Conservation (phyloP, 1,140 invertebrate species). For the Sycophaga agraensis region DNA sequence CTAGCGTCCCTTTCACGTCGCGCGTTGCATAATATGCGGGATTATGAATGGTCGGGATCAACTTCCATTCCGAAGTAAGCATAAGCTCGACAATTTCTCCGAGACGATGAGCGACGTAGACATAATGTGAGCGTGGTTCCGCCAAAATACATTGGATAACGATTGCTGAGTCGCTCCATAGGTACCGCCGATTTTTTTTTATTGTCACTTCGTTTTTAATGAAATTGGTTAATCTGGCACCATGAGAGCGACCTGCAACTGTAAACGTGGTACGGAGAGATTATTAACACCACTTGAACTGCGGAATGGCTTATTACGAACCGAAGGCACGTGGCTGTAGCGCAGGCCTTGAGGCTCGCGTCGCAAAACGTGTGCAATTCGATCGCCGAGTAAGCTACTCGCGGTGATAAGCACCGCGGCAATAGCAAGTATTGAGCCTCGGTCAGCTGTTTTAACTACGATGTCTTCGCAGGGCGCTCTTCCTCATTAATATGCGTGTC, state of each 20-base stretch:
- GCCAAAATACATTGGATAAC: constrained; percentile 39
- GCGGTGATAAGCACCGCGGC: no score
- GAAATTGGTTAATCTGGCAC: not conserved
- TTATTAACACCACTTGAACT: not conserved
- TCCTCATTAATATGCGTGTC: no score
- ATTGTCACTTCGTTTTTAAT: not conserved
- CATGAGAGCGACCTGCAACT: constrained; percentile 12
- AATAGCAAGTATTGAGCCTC: no score
- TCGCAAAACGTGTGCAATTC: constrained; percentile 46
- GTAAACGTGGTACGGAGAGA: not conserved
- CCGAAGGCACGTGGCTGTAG: constrained; percentile 7
- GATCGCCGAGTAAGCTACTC: no score
- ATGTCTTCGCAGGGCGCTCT: no score
- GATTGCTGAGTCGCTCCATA: constrained; percentile 18
- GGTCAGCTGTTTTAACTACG: no score
- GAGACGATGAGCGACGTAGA: constrained; percentile 37
- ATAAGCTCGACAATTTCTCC: constrained; percentile 42
- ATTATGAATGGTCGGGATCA: no score
- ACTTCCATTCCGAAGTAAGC: no score
- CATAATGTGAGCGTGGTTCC: constrained; percentile 35
- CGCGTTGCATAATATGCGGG: no score
- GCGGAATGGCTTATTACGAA: not conserved
- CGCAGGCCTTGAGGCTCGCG: constrained; percentile 24
- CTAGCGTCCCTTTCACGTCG: no score
- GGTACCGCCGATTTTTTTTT: not conserved